phyloP scores from a whole-genome alignment of 2,888 invertebrate species.

The Drosophila kanekoi region DNA sequence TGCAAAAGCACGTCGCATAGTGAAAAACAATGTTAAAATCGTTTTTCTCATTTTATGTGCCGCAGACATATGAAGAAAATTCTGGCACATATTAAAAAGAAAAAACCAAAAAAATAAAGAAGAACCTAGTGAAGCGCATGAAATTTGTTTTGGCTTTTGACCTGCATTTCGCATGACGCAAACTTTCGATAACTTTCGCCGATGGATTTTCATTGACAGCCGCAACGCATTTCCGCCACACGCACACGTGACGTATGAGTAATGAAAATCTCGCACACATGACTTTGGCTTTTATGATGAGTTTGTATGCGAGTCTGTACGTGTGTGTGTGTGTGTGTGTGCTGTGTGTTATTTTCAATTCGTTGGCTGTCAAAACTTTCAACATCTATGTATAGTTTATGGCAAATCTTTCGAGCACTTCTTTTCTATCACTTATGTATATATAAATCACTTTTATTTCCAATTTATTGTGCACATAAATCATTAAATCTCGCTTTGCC shows the following conservation, averaged over 20 bases:
- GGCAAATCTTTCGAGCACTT: conserved; percentile 33
- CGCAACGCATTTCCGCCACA: conserved; percentile 24
- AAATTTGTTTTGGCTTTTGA: conserved; percentile 36
- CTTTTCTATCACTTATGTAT: conserved; percentile 1
- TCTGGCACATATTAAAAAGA: conserved; percentile 53
- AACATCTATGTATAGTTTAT: conserved; percentile 47
- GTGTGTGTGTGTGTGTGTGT: not conserved
- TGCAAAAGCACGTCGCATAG: conserved; percentile 38
- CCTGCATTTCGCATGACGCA: conserved; percentile 22
- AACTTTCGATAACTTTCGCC: conserved; percentile 32
- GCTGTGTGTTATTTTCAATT: conserved; percentile 44
- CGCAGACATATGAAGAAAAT: conserved; percentile 16
- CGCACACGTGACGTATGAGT: conserved; percentile 63
- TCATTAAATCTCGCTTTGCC: conserved; percentile 24
- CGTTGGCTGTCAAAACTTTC: conserved; percentile 53
- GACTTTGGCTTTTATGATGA: conserved; percentile 1
- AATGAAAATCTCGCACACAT: conserved; percentile 58
- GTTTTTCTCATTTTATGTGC: conserved; percentile 25
- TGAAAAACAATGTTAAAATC: conserved; percentile 63
- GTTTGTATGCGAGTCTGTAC: not conserved
- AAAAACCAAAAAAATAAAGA: conserved; percentile 26
- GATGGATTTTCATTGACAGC: conserved; percentile 36
- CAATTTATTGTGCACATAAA: conserved; percentile 54
- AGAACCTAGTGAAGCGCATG: conserved; percentile 11
- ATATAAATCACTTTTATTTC: conserved; percentile 42